A percentile compares a stretch with the other conserved stretches of the same genome.
Evolutionary conservation across 2,113 vertebrate species (phyloP).

Genomic region (Gymnogyps californianus): DNA sequence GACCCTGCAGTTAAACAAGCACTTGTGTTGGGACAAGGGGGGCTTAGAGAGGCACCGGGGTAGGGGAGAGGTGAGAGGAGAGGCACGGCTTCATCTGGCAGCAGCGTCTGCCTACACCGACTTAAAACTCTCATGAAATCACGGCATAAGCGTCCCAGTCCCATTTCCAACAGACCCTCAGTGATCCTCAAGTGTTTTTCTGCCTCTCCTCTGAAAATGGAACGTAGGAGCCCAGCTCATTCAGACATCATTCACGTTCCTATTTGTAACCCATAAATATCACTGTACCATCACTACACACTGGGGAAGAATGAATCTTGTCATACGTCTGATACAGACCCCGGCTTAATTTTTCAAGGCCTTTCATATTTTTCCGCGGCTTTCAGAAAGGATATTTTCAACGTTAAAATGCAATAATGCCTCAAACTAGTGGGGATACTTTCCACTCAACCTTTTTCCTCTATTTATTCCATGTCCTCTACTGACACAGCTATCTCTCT

Average conservation of each 20-base stretch:
- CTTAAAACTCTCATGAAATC: not conserved
- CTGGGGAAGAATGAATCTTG: not conserved
- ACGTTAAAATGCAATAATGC: not conserved
- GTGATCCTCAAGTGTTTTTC: not conserved
- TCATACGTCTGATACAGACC: not conserved
- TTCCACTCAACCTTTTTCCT: not conserved
- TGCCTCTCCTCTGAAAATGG: not conserved
- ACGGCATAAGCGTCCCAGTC: not conserved
- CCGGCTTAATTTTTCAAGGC: not conserved
- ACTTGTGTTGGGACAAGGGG: not conserved
- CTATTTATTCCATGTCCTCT: not conserved
- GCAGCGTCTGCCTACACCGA: not conserved
- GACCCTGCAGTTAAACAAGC: not conserved
- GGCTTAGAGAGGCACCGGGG: not conserved
- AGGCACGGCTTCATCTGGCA: not conserved
- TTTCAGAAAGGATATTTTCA: not conserved
- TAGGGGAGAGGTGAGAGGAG: not conserved
- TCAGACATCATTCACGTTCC: not conserved
- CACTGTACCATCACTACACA: not conserved
- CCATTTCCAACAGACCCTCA: not conserved
- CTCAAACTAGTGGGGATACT: not conserved
- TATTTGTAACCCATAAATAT: not conserved
- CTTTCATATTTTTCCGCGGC: not conserved
- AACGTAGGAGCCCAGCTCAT: not conserved
- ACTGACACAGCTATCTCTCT: constrained; percentile 6